These are phyloP conservation scores for Xestia ashworthii DNA, from an alignment of 2,888 invertebrate species.

Conservation along the genomic window DNA sequence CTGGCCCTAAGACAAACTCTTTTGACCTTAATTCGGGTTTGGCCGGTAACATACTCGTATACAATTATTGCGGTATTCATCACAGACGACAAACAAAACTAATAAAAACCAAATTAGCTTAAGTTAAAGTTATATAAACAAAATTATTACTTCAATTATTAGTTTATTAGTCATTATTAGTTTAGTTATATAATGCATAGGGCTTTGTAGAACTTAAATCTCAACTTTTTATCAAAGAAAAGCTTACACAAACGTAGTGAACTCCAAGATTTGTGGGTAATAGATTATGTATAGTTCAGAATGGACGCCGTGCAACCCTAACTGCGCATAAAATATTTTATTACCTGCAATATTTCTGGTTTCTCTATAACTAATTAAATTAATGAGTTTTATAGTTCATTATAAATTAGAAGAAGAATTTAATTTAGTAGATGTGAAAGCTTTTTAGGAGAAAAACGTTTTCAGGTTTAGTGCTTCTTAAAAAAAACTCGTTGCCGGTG, in stretches of 20 bases:
- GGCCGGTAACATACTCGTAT: too few species aligned
- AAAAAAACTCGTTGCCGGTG: constrained; percentile 17
- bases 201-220: background rate
- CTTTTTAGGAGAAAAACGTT: constrained; percentile 22
- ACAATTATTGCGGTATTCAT: too few species aligned
- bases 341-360: constrained; percentile 39
- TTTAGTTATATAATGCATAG: too few species aligned
- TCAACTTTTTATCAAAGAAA: background rate
- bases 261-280: background rate
- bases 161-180: too few species aligned
- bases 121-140: too few species aligned
- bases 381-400: constrained; percentile 39
- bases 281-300: background rate
- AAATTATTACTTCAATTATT: too few species aligned
- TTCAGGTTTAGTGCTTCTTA: constrained; percentile 9
- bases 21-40: too few species aligned
- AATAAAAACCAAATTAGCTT: too few species aligned
- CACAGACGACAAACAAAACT: too few species aligned
- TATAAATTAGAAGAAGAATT: constrained; percentile 40
- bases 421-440: constrained; percentile 30
- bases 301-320: constrained; percentile 35
- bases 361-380: constrained; percentile 48
- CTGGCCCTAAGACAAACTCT: too few species aligned
- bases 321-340: constrained; percentile 39
- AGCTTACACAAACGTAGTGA: background rate